phyloP scores from a whole-genome alignment of 2,888 invertebrate species.

The Clitarchus hookeri region DNA sequence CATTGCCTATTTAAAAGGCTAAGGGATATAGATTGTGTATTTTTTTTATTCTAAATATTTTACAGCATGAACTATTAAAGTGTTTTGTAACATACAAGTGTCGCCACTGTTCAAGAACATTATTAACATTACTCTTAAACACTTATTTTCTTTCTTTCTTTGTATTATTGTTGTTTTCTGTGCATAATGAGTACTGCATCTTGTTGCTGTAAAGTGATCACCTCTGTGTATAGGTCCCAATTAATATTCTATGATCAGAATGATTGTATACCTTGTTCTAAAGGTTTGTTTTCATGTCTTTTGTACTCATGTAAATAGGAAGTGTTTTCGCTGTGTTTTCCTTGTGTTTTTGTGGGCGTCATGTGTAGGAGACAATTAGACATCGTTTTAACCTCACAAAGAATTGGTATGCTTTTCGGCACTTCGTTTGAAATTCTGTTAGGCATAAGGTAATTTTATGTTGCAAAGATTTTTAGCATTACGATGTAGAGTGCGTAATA shows the following conservation, averaged over 20 bases:
- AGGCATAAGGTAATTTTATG: background rate
- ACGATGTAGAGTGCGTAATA: conserved; percentile 25
- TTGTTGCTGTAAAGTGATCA: background rate
- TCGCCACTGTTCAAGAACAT: background rate
- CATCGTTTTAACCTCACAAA: background rate
- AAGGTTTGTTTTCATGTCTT: background rate
- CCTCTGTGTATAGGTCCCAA: background rate
- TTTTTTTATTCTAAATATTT: no score
- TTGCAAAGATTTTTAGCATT: conserved; percentile 12
- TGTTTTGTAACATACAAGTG: background rate
- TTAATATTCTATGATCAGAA: conserved; percentile 5
- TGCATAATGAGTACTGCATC: background rate
- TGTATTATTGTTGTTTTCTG: background rate
- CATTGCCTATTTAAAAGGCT: no score
- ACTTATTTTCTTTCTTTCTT: background rate
- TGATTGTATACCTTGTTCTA: background rate
- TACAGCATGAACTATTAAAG: no score
- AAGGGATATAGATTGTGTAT: no score
- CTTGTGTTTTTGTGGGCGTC: background rate
- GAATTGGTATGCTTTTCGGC: background rate
- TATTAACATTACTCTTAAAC: background rate
- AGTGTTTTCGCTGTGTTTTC: background rate
- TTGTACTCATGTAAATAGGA: background rate
- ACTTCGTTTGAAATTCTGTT: background rate
- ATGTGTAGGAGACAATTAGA: background rate